phyloP scores from a whole-genome alignment of 2,113 vertebrate genomes.

The Stercorarius parasiticus region DNA sequence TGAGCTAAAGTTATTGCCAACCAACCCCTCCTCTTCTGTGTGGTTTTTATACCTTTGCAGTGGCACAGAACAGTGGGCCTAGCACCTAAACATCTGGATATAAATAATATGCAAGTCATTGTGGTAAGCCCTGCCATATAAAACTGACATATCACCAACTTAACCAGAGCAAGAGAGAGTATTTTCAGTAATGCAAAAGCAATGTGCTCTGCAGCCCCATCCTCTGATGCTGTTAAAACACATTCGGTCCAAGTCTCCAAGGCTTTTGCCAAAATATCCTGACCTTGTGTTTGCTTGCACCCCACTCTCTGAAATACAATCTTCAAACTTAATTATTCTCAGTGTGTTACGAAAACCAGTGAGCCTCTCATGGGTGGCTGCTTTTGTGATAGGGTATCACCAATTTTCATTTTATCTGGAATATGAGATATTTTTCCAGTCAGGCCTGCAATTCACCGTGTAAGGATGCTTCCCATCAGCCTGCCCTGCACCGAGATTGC shows the following conservation, averaged over 20 bases:
- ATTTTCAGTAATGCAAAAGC: background rate
- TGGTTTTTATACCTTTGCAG: background rate
- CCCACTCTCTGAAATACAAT: background rate
- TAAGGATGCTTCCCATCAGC: background rate
- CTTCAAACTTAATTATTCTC: slow-evolving; percentile 35
- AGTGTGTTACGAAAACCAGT: background rate
- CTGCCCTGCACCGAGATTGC: background rate
- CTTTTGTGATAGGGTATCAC: background rate
- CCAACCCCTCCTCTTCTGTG: background rate
- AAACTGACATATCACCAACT: background rate
- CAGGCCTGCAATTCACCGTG: background rate
- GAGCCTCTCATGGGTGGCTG: slow-evolving; percentile 10
- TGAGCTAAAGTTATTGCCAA: background rate
- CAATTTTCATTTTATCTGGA: slow-evolving; percentile 32
- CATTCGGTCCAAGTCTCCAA: background rate
- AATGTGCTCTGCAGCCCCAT: background rate
- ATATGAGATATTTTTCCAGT: background rate
- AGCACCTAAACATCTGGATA: slow-evolving; percentile 20
- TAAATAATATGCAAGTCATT: background rate
- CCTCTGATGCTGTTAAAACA: background rate
- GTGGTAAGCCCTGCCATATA: background rate
- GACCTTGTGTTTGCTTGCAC: background rate
- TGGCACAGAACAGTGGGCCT: background rate
- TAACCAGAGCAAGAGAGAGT: background rate
- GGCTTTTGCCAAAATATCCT: background rate